Evolutionary conservation across 2,888 invertebrate genomes (phyloP).

Genomic region (Tinea semifulvella): DNA sequence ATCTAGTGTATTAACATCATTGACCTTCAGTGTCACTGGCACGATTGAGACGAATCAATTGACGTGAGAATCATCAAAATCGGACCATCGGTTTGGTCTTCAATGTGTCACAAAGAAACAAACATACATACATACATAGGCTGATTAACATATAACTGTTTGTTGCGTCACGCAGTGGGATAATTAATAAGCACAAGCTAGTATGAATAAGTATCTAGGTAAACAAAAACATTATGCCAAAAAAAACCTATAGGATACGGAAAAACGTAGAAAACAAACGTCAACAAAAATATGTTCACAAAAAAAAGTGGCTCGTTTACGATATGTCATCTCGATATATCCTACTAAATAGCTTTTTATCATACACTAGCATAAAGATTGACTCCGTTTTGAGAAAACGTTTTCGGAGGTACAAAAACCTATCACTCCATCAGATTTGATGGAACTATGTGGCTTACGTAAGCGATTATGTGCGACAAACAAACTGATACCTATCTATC

Average conservation of each 20-base stretch:
- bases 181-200: too few species aligned
- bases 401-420: background rate
- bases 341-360: conserved; percentile 7
- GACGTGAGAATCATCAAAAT: too few species aligned
- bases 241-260: background rate
- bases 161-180: too few species aligned
- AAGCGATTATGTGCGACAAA: background rate
- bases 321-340: background rate
- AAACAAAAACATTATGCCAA: background rate
- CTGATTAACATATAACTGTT: too few species aligned
- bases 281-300: background rate
- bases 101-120: too few species aligned
- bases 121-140: too few species aligned
- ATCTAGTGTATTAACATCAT: too few species aligned
- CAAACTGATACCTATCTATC: background rate
- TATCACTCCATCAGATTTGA: background rate
- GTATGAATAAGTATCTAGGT: too few species aligned
- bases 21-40: too few species aligned
- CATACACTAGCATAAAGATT: background rate
- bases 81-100: too few species aligned
- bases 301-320: background rate
- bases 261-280: background rate
- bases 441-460: background rate
- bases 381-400: background rate
- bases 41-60: too few species aligned